These are phyloP conservation scores for Malachius bipustulatus DNA, from an alignment of 2,888 invertebrate genomes.

Conservation along the genomic window DNA sequence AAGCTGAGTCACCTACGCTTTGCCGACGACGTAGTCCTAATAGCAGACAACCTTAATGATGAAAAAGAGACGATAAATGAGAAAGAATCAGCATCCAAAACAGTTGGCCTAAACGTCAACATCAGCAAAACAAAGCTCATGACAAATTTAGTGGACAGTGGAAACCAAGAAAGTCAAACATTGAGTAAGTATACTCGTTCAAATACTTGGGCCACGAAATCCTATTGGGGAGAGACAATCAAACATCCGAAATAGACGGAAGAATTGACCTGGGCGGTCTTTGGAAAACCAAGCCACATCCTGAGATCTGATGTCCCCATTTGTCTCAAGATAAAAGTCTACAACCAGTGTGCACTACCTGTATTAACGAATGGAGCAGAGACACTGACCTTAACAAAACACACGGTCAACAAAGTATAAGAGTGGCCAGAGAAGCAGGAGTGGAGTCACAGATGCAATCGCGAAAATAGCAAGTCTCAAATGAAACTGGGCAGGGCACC, in stretches of 20 bases:
- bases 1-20: constrained; percentile 10
- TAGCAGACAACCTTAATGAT: constrained; percentile 2
- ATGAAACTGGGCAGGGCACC: background rate
- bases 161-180: no score
- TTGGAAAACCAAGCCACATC: constrained; percentile 5
- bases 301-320: constrained; percentile 2
- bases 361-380: no score
- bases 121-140: constrained; percentile 6
- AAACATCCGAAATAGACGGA: constrained; percentile 5
- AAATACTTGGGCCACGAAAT: no score
- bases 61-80: background rate
- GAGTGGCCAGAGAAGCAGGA: constrained; percentile 4
- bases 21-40: constrained; percentile 10
- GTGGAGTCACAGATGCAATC: constrained; percentile 4
- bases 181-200: no score
- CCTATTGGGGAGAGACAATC: constrained; percentile 2
- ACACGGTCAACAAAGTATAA: constrained; percentile 7
- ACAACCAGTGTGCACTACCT: no score
- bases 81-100: background rate
- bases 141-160: constrained; percentile 8
- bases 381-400: constrained; percentile 9
- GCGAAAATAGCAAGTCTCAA: no score
- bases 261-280: constrained; percentile 7
- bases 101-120: constrained; percentile 6
- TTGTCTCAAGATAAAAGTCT: no score